Conservation (phyloP, 2,888 invertebrate genomes). For the Andrena fulva region DNA sequence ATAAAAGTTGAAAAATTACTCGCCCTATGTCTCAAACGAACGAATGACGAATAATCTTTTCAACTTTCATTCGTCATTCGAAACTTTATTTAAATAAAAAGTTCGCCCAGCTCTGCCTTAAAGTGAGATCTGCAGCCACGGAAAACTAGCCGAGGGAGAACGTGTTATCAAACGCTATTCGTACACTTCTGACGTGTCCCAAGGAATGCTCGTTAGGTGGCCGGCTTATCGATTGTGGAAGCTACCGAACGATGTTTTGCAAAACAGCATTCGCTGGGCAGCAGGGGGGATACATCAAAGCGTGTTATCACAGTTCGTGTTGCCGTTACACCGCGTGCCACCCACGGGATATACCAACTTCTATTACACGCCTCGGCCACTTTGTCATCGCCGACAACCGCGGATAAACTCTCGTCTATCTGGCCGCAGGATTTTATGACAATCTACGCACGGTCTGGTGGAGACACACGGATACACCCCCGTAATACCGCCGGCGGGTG, state of each 20-base stretch:
- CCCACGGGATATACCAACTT: constrained; percentile 1
- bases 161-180: too few relatives aligned
- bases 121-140: too few relatives aligned
- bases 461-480: constrained; percentile 1
- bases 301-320: constrained; percentile 28
- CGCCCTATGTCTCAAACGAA: too few relatives aligned
- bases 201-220: too few relatives aligned
- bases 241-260: constrained; percentile 7
- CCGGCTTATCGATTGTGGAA: too few relatives aligned
- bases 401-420: constrained; percentile 6
- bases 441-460: not conserved
- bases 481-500: not conserved
- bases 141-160: too few relatives aligned
- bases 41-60: too few relatives aligned
- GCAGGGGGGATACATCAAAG: not conserved
- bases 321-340: not conserved
- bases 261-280: not conserved
- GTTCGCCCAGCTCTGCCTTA: too few relatives aligned
- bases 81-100: too few relatives aligned
- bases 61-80: too few relatives aligned
- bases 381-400: constrained; percentile 32
- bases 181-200: too few relatives aligned
- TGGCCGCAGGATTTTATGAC: constrained; percentile 16
- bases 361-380: constrained; percentile 24
- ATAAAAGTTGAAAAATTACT: too few relatives aligned